These are phyloP conservation scores for Drosophila miranda DNA, from an alignment of 1,140 invertebrate species.

Conservation along the genomic window DNA sequence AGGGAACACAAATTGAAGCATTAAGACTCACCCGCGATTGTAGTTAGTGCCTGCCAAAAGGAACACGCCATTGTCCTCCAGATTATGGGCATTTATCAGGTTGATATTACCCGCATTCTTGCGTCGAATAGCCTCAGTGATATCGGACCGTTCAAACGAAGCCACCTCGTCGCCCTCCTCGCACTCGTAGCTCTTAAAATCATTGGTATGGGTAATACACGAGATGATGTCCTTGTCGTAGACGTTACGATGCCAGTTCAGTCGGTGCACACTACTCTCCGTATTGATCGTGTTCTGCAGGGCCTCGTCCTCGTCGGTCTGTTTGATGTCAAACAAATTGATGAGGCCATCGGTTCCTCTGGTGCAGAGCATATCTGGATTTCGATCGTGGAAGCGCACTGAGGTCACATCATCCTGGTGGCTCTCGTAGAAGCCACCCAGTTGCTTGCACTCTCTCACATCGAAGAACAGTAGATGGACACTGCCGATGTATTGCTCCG, in stretches of 20 bases:
- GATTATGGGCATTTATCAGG: slow-evolving; percentile 84
- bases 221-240: slow-evolving; percentile 83
- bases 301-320: slow-evolving; percentile 91
- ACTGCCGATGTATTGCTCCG: slow-evolving; percentile 87
- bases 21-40: slow-evolving; percentile 80
- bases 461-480: slow-evolving; percentile 93
- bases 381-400: slow-evolving; percentile 90
- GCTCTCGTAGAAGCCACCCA: slow-evolving; percentile 93
- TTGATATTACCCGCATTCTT: slow-evolving; percentile 86
- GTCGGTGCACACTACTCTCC: slow-evolving; percentile 89
- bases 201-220: slow-evolving; percentile 88
- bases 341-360: slow-evolving; percentile 93
- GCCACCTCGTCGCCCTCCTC: slow-evolving; percentile 84
- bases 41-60: slow-evolving; percentile 86
- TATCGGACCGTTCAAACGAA: slow-evolving; percentile 84
- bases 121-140: slow-evolving; percentile 84
- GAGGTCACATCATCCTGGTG: slow-evolving; percentile 93
- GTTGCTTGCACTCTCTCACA: slow-evolving; percentile 85
- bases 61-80: slow-evolving; percentile 82
- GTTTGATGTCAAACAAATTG: slow-evolving; percentile 91
- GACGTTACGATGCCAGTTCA: slow-evolving; percentile 83
- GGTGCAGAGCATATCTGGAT: slow-evolving; percentile 87
- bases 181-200: slow-evolving; percentile 88
- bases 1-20: background rate
- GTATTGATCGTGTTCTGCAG: slow-evolving; percentile 91